Evolutionary conservation across 1,140 invertebrate species (phyloP).

Genomic region (Colletes latitarsis): DNA sequence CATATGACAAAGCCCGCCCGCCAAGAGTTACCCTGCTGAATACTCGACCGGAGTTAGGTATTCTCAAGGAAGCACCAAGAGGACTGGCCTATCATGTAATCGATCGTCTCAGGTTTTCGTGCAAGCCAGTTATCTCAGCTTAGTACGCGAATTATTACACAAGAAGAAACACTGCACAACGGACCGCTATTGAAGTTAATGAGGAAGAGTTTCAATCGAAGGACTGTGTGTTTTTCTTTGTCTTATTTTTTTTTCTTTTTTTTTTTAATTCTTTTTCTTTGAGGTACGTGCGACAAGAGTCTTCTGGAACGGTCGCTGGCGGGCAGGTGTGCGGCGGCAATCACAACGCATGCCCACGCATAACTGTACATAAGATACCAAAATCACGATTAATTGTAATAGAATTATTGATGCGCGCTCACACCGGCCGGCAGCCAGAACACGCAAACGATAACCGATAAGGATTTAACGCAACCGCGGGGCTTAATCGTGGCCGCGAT

Average conservation of each 20-base stretch:
- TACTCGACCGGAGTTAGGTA: conserved; percentile 67
- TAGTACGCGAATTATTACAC: conserved; percentile 50
- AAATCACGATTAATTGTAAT: conserved; percentile 75
- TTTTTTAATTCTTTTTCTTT: neutral
- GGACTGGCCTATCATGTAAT: conserved; percentile 65
- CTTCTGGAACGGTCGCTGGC: conserved; percentile 71
- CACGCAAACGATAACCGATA: conserved; percentile 19
- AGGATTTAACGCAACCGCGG: conserved; percentile 11
- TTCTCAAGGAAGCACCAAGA: conserved; percentile 53
- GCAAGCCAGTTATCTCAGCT: conserved; percentile 63
- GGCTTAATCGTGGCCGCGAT: conserved; percentile 21
- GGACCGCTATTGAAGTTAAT: conserved; percentile 22
- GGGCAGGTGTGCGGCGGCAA: conserved; percentile 66
- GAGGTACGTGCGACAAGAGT: conserved; percentile 36
- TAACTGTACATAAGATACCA: conserved; percentile 74
- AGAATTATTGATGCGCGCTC: conserved; percentile 71
- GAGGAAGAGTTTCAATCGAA: conserved; percentile 31
- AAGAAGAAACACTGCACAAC: conserved; percentile 39
- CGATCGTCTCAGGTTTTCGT: conserved; percentile 65
- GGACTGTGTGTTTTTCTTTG: conserved; percentile 31
- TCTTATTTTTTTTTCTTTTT: no score
- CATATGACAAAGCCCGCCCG: conserved; percentile 77
- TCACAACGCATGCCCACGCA: conserved; percentile 50
- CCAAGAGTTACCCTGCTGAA: conserved; percentile 80
- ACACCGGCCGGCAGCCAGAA: conserved; percentile 51